phyloP scores from a whole-genome alignment of 2,888 invertebrate species.

The Keiferia lycopersicella region DNA sequence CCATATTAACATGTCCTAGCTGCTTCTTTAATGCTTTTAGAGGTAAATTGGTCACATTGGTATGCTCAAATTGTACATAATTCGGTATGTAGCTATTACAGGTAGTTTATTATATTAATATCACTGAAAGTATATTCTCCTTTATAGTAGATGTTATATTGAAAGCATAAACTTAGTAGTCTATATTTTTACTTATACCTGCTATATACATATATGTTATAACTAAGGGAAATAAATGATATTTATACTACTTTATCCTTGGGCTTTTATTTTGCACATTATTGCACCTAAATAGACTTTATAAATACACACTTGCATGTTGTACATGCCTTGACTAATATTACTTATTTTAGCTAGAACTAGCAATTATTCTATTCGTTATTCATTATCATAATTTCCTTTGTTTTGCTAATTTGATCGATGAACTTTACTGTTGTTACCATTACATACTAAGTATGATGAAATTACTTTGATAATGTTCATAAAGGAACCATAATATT shows the following conservation, averaged over 20 bases:
- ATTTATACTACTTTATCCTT: conserved; percentile 46
- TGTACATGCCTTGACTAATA: conserved; percentile 26
- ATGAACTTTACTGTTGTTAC: not conserved
- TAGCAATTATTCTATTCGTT: not conserved
- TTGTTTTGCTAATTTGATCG: not conserved
- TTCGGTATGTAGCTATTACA: not conserved
- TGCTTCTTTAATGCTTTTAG: conserved; percentile 65
- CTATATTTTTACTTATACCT: conserved; percentile 13
- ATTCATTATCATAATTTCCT: not conserved
- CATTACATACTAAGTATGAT: not conserved
- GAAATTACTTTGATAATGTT: not conserved
- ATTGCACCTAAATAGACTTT: conserved; percentile 34
- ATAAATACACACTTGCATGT: conserved; percentile 38
- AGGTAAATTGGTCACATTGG: conserved; percentile 21
- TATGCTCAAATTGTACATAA: conserved; percentile 1
- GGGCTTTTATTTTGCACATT: conserved; percentile 50
- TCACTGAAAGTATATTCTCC: not conserved
- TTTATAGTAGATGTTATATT: conserved; percentile 6
- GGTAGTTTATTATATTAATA: not conserved
- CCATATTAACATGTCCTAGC: conserved; percentile 51
- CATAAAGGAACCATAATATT: conserved; percentile 28
- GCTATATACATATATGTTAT: conserved; percentile 40
- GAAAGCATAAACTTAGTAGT: conserved; percentile 1
- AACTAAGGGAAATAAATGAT: conserved; percentile 48
- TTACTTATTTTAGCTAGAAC: not conserved